Conservation (phyloP, 2,113 vertebrate species). For the Nothocercus nigrocapillus region DNA sequence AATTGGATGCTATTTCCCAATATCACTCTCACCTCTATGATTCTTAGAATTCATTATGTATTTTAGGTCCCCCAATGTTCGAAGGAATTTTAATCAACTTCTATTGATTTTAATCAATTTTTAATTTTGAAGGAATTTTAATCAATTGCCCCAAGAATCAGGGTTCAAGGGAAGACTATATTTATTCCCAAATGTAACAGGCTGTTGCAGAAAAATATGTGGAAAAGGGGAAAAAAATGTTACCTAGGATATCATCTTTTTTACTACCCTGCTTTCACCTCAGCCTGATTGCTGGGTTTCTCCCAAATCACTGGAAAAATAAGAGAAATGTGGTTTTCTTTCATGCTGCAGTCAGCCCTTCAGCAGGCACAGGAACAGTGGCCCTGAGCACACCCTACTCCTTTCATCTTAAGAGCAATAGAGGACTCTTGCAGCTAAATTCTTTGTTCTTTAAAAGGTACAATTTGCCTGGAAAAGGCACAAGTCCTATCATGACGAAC, state of each 20-base stretch:
- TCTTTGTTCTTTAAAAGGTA: background rate
- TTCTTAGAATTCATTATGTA: background rate
- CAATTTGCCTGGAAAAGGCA: background rate
- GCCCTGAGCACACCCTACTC: background rate
- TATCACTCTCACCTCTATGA: background rate
- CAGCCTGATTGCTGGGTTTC: background rate
- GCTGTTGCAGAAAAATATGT: background rate
- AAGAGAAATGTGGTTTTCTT: background rate
- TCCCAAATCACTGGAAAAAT: background rate
- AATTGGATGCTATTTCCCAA: background rate
- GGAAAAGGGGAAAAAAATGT: background rate
- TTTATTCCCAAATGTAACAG: background rate
- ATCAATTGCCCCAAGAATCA: background rate
- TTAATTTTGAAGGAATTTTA: background rate
- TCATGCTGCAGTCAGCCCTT: background rate
- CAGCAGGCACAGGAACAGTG: rapidly evolving
- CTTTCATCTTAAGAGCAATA: background rate
- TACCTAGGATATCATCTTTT: background rate
- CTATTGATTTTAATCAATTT: no score
- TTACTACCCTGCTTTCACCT: background rate
- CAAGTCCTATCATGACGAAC: background rate
- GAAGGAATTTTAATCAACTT: background rate
- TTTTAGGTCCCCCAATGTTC: background rate
- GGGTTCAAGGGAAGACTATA: background rate
- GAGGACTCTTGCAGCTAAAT: background rate